Evolutionary conservation across 2,797 vertebrate species (phyloP), one percentile per base, ranked within the genome.

Genomic region (Hoplostethus atlanticus): DNA sequence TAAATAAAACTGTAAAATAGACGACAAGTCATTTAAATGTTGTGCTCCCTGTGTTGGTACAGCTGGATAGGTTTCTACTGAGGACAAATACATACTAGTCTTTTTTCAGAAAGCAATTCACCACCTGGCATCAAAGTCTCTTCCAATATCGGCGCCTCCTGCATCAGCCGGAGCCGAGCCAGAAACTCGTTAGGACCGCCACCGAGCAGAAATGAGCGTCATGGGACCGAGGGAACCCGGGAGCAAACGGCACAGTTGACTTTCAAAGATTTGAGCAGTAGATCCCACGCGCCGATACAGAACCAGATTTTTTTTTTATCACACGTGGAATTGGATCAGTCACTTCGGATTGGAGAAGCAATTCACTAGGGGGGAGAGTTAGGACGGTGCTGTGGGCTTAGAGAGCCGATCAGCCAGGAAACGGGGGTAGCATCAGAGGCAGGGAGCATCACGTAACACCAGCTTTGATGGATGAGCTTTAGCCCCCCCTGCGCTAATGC

Each of bases 101-200:
- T 74, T 58, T 81, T 81, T 71, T 56, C 61, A 77, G 54, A 64
- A 44, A 80, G 79, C 76, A 79, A 87, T 75, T 79, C 76, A 80
- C 83, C 84, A 90, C 85, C 88, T 91, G 85, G 79, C 84, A 86
- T 83, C 79, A 84, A 89, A 85, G 77, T 71, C 65, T 68, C 64
- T 52, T 73, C 60, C 73, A 71, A 57, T 85, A 85, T 80, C 71
- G 71, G 48, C 9, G 5, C 59, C 68, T 84, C 82, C 64, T 76
- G 79, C 79, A 81, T 87, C 84, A 77, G 85, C 62, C 81, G 9
- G 52, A 71, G 62, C 73, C 58, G 56, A 83, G 90, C 89, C 85
- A 92, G 77, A 87, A 89, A 86, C 85, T 85, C 83, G 89, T 89
- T 91, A 88, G 80, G 89, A 87, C 75, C 68, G 78, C 70, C 76